Evolutionary conservation across 1,140 invertebrate genomes (phyloP).

Genomic region (Lineus longissimus): DNA sequence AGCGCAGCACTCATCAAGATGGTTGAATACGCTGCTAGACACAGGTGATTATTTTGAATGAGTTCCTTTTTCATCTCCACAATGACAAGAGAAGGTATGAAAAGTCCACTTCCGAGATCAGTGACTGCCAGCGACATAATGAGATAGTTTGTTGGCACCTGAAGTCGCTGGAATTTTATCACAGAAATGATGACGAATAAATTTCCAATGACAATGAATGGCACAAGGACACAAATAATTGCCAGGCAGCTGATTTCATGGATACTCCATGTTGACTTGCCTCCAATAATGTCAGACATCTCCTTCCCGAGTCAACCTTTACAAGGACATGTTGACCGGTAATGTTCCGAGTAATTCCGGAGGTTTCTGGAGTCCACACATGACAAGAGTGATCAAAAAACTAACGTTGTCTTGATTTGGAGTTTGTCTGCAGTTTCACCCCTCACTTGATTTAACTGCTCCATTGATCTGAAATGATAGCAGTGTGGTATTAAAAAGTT

Average conservation of each 20-base stretch:
- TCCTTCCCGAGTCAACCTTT: too few relatives aligned
- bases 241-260: slow-evolving; percentile 26
- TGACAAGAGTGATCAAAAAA: too few relatives aligned
- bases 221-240: slow-evolving; percentile 62
- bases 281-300: too few relatives aligned
- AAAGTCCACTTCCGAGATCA: slow-evolving; percentile 82
- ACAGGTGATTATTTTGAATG: slow-evolving; percentile 40
- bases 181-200: slow-evolving; percentile 41
- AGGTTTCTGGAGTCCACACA: too few relatives aligned
- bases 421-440: too few relatives aligned
- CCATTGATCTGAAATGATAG: too few relatives aligned
- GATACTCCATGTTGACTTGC: slow-evolving; percentile 11
- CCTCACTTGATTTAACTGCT: too few relatives aligned
- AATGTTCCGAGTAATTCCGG: too few relatives aligned
- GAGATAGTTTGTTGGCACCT: slow-evolving; percentile 89
- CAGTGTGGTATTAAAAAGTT: too few relatives aligned
- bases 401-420: too few relatives aligned
- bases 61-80: slow-evolving; percentile 21
- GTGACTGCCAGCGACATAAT: slow-evolving; percentile 82
- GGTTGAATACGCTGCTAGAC: slow-evolving; percentile 60
- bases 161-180: slow-evolving; percentile 68
- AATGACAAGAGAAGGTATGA: slow-evolving; percentile 27
- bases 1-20: slow-evolving; percentile 63
- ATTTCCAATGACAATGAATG: slow-evolving; percentile 77
- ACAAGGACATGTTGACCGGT: too few relatives aligned